A percentile compares a stretch with the other conserved stretches of the same genome.
Conservation (phyloP, 2,888 invertebrate genomes). For the Rotaria socialis region DNA sequence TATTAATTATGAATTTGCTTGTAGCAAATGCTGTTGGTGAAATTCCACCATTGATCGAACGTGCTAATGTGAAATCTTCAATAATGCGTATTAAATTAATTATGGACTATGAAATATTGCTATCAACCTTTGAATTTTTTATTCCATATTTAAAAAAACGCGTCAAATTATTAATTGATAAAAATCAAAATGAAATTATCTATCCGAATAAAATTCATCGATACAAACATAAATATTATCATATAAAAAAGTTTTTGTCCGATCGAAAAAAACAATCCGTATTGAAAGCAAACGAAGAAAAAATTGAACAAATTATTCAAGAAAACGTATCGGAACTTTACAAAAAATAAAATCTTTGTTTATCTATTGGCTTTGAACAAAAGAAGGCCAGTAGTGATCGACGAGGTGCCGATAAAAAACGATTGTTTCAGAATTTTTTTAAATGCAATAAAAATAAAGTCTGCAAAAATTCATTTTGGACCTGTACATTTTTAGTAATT, state of each 20-base stretch:
- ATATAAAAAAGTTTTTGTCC: neutral
- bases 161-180: neutral
- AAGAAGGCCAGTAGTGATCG: no score
- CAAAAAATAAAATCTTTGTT: no score
- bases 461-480: no score
- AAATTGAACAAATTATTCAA: no score
- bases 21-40: slow-evolving; percentile 9
- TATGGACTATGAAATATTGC: neutral
- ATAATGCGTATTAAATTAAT: slow-evolving; percentile 13
- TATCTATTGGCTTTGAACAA: no score
- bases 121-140: neutral
- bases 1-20: slow-evolving; percentile 23
- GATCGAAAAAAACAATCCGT: neutral
- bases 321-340: no score
- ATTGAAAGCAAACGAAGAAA: neutral
- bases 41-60: slow-evolving; percentile 11
- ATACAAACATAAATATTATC: neutral
- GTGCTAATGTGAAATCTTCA: neutral
- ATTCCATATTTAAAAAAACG: slow-evolving; percentile 19
- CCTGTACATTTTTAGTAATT: no score
- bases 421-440: no score
- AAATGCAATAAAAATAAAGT: no score
- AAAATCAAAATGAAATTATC: slow-evolving; percentile 13
- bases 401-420: no score
- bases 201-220: neutral